Base-by-base conservation (phyloP, 1,140 invertebrate genomes). In the Macrobrachium rosenbergii region DNA sequence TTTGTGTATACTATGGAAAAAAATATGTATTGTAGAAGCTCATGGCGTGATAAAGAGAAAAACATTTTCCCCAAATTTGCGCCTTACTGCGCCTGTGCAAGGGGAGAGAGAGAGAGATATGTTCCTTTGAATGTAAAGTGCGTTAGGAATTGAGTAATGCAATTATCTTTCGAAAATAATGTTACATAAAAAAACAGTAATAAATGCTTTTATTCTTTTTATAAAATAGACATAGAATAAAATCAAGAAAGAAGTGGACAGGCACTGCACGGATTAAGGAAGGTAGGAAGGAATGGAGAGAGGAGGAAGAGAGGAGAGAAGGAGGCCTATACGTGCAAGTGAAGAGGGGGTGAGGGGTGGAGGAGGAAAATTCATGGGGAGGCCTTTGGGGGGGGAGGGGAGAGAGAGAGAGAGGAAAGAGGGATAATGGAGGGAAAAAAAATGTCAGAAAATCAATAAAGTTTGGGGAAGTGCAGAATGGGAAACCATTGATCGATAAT, bases 401-500 rank as follows among this genome's bases (percentile, higher is more conserved):
- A 37, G 28, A 37, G 28, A 37, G 1, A 37, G 28, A 37, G 28
- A 37, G 28, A 12, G 52, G 64, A 67, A 67, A 67, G 64, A 67
- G 64, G 64, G 64, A 67, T n/a, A 67, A n/a, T 67, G 64, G 58
- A 63, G 79, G 23, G 23, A 23, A 62, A 63, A 62, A 63, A 21
- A 80, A 37, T 43, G 23, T 45, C 52, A 23, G 17, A 75, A 75
- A 75, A 52, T 52, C 52, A 52, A 52, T 52, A 52, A 52, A 52
- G 52, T 52, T 52, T 52, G 52, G 52, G 72, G 72, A 23, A 37
- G 69, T 73, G 69, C 69, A 73, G 69, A 73, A 43, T 73, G 69
- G 69, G 43, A 23, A 73, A 73, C 28, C 28, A 45, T 75, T 23
- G 72, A 75, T 75, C 72, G 28, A 75, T 75, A 75, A 23, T 75